Conservation (phyloP, 1,140 invertebrate genomes). For the Chymomyza costata region DNA sequence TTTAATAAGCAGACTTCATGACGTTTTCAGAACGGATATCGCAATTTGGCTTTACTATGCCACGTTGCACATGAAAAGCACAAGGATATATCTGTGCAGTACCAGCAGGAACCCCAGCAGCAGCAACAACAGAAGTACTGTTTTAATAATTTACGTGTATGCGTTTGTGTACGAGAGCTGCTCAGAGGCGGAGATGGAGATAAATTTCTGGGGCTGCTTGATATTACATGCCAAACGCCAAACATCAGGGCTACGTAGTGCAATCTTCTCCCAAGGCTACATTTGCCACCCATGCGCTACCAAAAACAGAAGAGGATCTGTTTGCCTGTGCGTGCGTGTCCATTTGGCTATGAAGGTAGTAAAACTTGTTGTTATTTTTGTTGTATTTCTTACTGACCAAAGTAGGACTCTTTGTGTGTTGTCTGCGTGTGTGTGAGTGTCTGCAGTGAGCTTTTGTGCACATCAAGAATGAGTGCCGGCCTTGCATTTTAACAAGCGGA, state of each 20-base stretch:
- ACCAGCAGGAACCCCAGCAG: not conserved
- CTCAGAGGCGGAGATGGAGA: too few species aligned
- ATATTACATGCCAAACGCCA: too few species aligned
- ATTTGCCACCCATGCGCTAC: too few species aligned
- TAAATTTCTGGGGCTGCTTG: too few species aligned
- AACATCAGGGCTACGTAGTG: too few species aligned
- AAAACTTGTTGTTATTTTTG: too few species aligned
- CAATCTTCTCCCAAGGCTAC: too few species aligned
- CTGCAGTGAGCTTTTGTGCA: not conserved
- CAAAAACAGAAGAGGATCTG: too few species aligned
- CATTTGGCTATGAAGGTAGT: too few species aligned
- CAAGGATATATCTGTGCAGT: slow-evolving; percentile 8
- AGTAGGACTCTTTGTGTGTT: too few species aligned
- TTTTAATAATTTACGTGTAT: slow-evolving; percentile 53
- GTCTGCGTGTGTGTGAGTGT: too few species aligned
- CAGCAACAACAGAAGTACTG: slow-evolving; percentile 15
- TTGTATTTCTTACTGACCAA: too few species aligned
- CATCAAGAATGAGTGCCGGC: slow-evolving; percentile 4
- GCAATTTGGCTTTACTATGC: slow-evolving; percentile 59
- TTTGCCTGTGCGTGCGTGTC: slow-evolving; percentile 3
- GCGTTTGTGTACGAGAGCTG: not conserved
- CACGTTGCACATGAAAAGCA: slow-evolving; percentile 32
- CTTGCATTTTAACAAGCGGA: slow-evolving; percentile 15
- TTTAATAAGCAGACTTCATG: slow-evolving; percentile 70
- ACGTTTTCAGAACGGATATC: slow-evolving; percentile 58